These are phyloP conservation scores for Antedon mediterranea DNA, from an alignment of 53 echinoderm and acorn worm species.

Conservation along the genomic window DNA sequence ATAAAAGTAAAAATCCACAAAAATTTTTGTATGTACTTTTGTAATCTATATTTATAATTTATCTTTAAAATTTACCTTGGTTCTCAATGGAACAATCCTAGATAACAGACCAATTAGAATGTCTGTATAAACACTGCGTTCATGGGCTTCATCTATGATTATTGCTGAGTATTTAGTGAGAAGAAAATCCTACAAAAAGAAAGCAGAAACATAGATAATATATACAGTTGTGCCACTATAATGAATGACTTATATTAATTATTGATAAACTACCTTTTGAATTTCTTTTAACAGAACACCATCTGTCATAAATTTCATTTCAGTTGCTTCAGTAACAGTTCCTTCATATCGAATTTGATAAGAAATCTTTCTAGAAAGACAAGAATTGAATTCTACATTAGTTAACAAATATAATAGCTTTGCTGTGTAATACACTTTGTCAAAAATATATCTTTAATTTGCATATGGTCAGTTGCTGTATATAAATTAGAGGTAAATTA, in stretches of 20 bases:
- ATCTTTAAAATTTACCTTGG: slow-evolving; percentile 45
- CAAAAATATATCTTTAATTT: too few relatives aligned
- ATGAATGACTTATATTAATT: too few relatives aligned
- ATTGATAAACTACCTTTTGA: slow-evolving; percentile 37
- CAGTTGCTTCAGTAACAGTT: slow-evolving; percentile 68
- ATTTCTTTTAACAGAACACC: slow-evolving; percentile 92
- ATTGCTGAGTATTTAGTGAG: slow-evolving; percentile 71
- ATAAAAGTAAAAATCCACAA: too few relatives aligned
- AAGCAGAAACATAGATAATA: not conserved
- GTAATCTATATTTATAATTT: too few relatives aligned
- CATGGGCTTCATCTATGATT: slow-evolving; percentile 93
- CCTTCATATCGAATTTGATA: slow-evolving; percentile 97
- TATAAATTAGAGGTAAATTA: slow-evolving; percentile 7
- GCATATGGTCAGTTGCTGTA: too few relatives aligned
- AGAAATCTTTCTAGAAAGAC: slow-evolving; percentile 41
- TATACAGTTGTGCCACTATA: too few relatives aligned
- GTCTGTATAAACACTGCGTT: slow-evolving; percentile 92
- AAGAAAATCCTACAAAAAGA: slow-evolving; percentile 69
- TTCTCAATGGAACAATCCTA: slow-evolving; percentile 86
- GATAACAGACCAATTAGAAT: slow-evolving; percentile 95
- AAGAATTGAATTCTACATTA: not conserved
- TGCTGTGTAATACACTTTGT: too few relatives aligned
- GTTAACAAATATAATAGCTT: too few relatives aligned
- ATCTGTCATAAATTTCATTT: slow-evolving; percentile 96
- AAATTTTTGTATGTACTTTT: too few relatives aligned